These are phyloP conservation scores for Archilochus colubris DNA, from an alignment of 2,113 vertebrate species.

Conservation along the genomic window DNA sequence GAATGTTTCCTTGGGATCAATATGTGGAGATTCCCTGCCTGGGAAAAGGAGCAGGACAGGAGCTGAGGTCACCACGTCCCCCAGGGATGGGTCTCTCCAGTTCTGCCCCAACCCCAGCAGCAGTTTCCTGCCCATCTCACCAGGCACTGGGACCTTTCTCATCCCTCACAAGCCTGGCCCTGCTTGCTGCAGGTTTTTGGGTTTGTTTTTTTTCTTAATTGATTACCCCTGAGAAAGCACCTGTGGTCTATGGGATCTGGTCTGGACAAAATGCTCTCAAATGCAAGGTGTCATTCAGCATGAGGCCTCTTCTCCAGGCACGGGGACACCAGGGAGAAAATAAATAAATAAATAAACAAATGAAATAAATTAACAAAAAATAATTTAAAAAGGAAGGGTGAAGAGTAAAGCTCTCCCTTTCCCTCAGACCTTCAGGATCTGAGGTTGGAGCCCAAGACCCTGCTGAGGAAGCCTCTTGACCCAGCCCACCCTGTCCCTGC, in stretches of 20 bases:
- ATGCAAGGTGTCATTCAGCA: background rate
- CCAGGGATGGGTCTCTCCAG: background rate
- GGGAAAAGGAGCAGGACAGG: background rate
- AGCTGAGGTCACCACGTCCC: background rate
- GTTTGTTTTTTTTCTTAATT: background rate
- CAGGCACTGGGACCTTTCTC: background rate
- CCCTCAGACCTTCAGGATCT: background rate
- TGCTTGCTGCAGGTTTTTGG: background rate
- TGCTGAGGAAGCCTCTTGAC: background rate
- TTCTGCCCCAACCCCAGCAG: background rate
- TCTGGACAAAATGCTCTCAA: background rate
- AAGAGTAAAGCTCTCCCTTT: background rate
- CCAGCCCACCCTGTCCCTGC: background rate
- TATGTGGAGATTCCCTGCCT: background rate
- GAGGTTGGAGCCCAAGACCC: background rate
- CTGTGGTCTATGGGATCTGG: background rate
- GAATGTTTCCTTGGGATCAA: background rate
- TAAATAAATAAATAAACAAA: no score
- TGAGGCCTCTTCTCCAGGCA: background rate
- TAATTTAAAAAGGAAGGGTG: background rate
- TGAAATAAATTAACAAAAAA: no score
- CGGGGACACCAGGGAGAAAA: background rate
- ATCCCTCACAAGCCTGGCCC: background rate
- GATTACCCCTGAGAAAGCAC: background rate
- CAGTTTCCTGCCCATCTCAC: background rate